A percentile compares a stretch with the other conserved stretches of the same genome.
phyloP scores from a whole-genome alignment of 2,888 invertebrate genomes.

The Lagria hirta region DNA sequence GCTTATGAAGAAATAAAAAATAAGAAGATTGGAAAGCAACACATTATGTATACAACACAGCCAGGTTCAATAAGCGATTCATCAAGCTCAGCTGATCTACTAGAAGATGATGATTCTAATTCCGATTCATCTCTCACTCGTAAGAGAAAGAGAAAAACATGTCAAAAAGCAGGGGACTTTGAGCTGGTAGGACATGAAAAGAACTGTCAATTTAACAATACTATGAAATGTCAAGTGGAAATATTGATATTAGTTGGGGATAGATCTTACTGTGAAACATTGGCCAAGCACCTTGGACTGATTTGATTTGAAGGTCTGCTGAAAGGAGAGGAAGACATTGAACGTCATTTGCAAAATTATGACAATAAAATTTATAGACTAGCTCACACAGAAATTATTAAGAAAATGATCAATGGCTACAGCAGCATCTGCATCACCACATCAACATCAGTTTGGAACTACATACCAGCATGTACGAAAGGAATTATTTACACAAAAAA shows the following conservation, averaged over 20 bases:
- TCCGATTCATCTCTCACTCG: constrained; percentile 13
- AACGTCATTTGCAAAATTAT: constrained; percentile 13
- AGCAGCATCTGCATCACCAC: constrained; percentile 17
- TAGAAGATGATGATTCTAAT: constrained; percentile 14
- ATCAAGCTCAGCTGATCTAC: constrained; percentile 15
- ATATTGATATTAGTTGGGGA: constrained; percentile 16
- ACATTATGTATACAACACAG: constrained; percentile 18
- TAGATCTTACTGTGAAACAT: constrained; percentile 16
- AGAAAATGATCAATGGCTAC: constrained; percentile 17
- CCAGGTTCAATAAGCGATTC: constrained; percentile 17
- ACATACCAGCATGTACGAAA: constrained; percentile 12
- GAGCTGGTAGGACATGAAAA: constrained; percentile 12
- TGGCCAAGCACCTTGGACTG: constrained; percentile 18
- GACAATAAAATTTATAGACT: constrained; percentile 18
- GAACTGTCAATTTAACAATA: constrained; percentile 12
- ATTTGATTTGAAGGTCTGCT: constrained; percentile 14
- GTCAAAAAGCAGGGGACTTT: constrained; percentile 19
- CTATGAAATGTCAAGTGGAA: constrained; percentile 16
- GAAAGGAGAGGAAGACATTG: constrained; percentile 17
- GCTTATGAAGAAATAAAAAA: constrained; percentile 16
- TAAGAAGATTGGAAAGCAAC: constrained; percentile 14
- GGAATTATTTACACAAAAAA: constrained; percentile 17
- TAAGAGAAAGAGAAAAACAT: constrained; percentile 19
- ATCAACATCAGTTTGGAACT: constrained; percentile 14
- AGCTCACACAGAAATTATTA: constrained; percentile 19